Percentiles rank a stretch among this genome's conserved stretches.
phyloP scores from a whole-genome alignment of 2,888 invertebrate genomes.

The Lissonota sp. region DNA sequence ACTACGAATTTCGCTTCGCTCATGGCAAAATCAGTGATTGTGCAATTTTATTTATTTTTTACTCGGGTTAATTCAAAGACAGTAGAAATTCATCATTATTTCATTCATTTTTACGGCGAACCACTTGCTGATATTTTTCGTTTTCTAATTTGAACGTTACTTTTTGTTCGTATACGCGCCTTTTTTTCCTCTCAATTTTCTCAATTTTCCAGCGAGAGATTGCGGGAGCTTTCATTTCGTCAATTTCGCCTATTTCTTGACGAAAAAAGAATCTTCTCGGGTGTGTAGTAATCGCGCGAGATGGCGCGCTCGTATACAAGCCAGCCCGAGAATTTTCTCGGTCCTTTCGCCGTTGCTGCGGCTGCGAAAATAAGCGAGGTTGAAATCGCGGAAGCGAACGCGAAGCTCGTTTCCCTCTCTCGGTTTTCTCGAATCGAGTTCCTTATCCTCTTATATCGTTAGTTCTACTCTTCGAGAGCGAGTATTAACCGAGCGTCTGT shows the following conservation, averaged over 20 bases:
- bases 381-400: conserved; percentile 46
- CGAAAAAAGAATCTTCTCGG: conserved; percentile 1
- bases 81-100: no score
- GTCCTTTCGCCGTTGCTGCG: conserved; percentile 39
- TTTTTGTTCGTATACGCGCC: no score
- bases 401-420: background rate
- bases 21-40: conserved; percentile 28
- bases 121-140: no score
- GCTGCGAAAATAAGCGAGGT: conserved; percentile 56
- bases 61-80: no score
- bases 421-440: conserved; percentile 72
- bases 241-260: conserved; percentile 65
- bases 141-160: no score
- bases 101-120: no score
- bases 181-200: conserved; percentile 45
- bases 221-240: conserved; percentile 34
- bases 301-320: background rate
- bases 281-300: background rate
- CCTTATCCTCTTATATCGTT: conserved; percentile 77
- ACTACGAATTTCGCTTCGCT: conserved; percentile 18
- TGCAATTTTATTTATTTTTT: background rate
- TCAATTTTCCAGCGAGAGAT: conserved; percentile 6
- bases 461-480: conserved; percentile 46
- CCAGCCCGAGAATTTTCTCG: conserved; percentile 7
- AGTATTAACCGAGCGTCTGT: conserved; percentile 45